Conservation (phyloP, 2,888 invertebrate species). For the Eretmocerus hayati region DNA sequence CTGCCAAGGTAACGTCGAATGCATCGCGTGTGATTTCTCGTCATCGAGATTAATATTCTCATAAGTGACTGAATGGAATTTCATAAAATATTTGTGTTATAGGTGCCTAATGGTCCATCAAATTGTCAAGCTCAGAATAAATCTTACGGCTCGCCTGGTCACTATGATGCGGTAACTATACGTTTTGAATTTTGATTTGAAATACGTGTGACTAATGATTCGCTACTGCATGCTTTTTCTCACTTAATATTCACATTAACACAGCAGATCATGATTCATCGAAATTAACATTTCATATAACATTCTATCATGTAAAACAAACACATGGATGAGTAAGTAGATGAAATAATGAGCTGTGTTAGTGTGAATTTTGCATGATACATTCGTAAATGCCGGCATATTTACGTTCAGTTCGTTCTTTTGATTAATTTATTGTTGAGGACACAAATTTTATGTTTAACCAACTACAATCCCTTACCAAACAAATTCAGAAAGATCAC, state of each 20-base stretch:
- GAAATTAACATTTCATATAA: background rate
- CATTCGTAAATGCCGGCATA: constrained; percentile 45
- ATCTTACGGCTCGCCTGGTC: constrained; percentile 40
- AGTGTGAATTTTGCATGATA: constrained; percentile 39
- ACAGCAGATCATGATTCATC: constrained; percentile 17
- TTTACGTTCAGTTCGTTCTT: constrained; percentile 34
- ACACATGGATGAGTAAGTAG: background rate
- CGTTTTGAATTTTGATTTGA: constrained; percentile 7
- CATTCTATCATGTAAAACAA: background rate
- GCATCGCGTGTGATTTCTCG: constrained; percentile 9
- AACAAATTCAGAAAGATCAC: constrained; percentile 12
- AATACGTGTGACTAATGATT: constrained; percentile 18
- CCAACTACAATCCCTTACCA: too few species aligned
- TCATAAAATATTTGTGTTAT: constrained; percentile 19
- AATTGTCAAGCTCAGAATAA: constrained; percentile 42
- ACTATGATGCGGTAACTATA: constrained; percentile 45
- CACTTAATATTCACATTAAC: constrained; percentile 24
- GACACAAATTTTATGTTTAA: too few species aligned
- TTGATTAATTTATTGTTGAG: constrained; percentile 14
- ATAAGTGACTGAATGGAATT: too few species aligned
- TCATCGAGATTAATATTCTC: constrained; percentile 9
- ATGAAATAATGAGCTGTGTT: constrained; percentile 23
- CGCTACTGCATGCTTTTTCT: constrained; percentile 21
- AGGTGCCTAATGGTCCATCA: constrained; percentile 45
- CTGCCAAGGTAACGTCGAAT: constrained; percentile 51